phyloP scores from a whole-genome alignment of 2,113 vertebrate species.

The Lagopus leucura region DNA sequence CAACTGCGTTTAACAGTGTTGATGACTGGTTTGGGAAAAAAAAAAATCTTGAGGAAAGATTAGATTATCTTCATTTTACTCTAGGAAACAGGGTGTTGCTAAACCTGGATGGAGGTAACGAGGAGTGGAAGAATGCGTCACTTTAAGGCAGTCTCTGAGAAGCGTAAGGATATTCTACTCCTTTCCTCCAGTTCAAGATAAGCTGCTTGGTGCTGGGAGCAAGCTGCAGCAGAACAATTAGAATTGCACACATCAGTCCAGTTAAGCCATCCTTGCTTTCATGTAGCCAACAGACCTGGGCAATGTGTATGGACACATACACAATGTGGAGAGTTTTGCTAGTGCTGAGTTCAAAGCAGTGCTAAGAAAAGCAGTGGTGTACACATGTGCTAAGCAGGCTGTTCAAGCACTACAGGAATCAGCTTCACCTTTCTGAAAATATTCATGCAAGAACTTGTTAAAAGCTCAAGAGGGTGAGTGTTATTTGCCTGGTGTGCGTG shows the following conservation, averaged over 20 bases:
- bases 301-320: neutral
- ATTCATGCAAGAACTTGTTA: neutral
- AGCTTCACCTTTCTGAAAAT: constrained; percentile 1
- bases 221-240: neutral
- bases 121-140: accelerated
- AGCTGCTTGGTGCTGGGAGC: neutral
- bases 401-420: neutral
- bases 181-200: neutral
- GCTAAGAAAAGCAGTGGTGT: neutral
- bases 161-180: neutral
- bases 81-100: neutral
- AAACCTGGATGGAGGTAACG: neutral
- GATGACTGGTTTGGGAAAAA: too few species aligned
- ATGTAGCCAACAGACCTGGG: accelerated
- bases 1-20: accelerated
- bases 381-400: neutral
- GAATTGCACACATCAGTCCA: neutral
- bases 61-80: neutral
- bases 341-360: neutral
- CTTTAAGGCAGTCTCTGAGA: neutral
- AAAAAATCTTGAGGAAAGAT: neutral
- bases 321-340: neutral
- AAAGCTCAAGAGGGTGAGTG: neutral
- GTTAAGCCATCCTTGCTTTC: neutral
- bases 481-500: neutral